Percentiles rank a stretch among this genome's conserved stretches.
phyloP scores from a whole-genome alignment of 2,797 vertebrate genomes.

The Gallinago stenura region DNA sequence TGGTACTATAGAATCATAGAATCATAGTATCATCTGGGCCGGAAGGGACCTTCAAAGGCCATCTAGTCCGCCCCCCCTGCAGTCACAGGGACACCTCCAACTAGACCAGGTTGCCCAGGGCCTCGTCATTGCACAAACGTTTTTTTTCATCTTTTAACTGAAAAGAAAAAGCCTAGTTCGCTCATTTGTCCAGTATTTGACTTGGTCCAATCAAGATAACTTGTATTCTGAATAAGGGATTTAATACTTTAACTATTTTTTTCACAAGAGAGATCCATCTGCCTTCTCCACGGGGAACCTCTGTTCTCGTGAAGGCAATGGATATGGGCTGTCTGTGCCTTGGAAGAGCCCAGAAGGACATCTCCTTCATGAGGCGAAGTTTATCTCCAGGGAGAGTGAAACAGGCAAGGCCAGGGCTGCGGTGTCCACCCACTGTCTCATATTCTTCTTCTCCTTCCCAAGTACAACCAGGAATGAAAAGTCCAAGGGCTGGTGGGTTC shows the following conservation, averaged over 20 bases:
- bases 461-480: not conserved
- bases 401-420: not conserved
- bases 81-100: too few relatives aligned
- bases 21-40: too few relatives aligned
- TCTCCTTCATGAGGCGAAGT: not conserved
- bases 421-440: not conserved
- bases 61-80: too few relatives aligned
- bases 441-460: not conserved
- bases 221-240: not conserved
- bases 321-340: fast-evolving
- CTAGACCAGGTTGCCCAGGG: too few relatives aligned
- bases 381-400: not conserved
- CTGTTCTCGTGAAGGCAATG: not conserved
- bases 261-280: not conserved
- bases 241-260: not conserved
- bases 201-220: not conserved
- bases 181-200: not conserved
- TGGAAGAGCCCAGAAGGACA: fast-evolving
- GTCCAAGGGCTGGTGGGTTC: not conserved
- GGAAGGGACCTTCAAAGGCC: too few relatives aligned
- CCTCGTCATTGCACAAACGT: not conserved
- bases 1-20: not conserved
- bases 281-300: not conserved
- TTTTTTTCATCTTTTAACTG: not conserved
- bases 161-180: not conserved